A percentile compares a stretch with the other conserved stretches of the same genome.
phyloP scores from a whole-genome alignment of 2,888 invertebrate species.

The Taphrorychus bicolor region DNA sequence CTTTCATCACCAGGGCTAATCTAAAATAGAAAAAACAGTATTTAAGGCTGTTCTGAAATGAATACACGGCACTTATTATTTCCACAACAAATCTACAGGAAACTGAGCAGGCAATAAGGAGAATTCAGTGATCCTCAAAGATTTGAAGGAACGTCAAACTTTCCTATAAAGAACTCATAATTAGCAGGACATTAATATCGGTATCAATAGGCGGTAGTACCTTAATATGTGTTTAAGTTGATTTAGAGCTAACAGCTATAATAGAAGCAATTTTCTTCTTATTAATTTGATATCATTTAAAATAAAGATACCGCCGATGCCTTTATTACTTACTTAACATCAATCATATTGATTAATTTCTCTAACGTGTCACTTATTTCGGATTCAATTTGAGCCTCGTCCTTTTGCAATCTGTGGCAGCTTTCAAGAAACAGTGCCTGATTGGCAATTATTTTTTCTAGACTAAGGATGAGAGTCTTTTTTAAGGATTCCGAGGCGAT shows the following conservation, averaged over 20 bases:
- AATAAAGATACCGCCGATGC: background rate
- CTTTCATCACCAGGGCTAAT: slow-evolving; percentile 64
- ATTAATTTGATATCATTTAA: background rate
- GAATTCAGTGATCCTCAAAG: no score
- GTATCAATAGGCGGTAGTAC: no score
- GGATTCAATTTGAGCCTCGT: slow-evolving; percentile 67
- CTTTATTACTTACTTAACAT: slow-evolving; percentile 66
- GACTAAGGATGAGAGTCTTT: slow-evolving; percentile 44
- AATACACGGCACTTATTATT: no score
- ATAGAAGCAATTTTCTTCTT: no score
- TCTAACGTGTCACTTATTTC: slow-evolving; percentile 69
- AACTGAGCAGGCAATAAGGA: no score
- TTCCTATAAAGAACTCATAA: no score
- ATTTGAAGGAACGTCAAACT: no score
- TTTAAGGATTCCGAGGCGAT: slow-evolving; percentile 17
- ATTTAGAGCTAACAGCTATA: no score
- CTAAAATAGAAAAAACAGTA: slow-evolving; percentile 55
- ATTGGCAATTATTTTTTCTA: slow-evolving; percentile 67
- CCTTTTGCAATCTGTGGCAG: slow-evolving; percentile 70
- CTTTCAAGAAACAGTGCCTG: slow-evolving; percentile 72
- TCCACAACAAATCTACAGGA: no score
- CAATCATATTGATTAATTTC: slow-evolving; percentile 68
- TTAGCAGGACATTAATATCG: no score
- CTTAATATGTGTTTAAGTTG: no score
- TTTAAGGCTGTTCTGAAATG: no score